phyloP scores from a whole-genome alignment of 2,888 invertebrate species.

The Prosopocoilus inquinatus region DNA sequence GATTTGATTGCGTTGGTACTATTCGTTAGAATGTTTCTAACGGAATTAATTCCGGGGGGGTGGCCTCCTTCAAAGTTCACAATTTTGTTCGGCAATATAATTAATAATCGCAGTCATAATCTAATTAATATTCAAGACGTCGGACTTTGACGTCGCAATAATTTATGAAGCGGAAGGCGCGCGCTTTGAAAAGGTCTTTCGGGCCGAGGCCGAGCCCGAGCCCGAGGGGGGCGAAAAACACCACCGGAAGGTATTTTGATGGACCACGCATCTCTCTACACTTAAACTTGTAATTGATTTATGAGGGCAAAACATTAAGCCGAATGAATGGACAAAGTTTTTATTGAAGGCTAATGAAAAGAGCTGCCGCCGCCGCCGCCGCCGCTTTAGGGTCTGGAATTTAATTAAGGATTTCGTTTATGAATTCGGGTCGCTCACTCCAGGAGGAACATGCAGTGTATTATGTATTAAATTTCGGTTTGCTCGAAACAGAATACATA shows the following conservation, averaged over 20 bases:
- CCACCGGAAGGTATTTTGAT: no score
- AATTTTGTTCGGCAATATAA: no score
- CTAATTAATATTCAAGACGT: no score
- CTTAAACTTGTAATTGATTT: constrained; percentile 10
- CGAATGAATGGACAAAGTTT: constrained; percentile 1
- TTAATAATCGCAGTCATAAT: no score
- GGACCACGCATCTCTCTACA: background rate
- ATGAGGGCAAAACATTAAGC: constrained; percentile 12
- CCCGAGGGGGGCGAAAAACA: no score
- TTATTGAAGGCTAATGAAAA: constrained; percentile 7
- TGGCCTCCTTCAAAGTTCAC: no score
- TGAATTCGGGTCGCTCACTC: constrained; percentile 8
- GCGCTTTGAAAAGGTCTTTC: background rate
- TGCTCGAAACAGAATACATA: background rate
- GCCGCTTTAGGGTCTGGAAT: constrained; percentile 6
- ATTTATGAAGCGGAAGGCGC: background rate
- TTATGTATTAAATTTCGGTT: background rate
- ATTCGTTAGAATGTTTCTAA: no score
- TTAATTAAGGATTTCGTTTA: constrained; percentile 16
- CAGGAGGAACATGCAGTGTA: background rate
- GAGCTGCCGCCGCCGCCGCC: no score
- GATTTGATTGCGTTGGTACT: no score
- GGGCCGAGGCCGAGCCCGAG: no score
- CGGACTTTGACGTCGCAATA: background rate
- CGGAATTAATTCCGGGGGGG: no score